phyloP scores from a whole-genome alignment of 2,113 vertebrate genomes.

The Pogona vitticeps region DNA sequence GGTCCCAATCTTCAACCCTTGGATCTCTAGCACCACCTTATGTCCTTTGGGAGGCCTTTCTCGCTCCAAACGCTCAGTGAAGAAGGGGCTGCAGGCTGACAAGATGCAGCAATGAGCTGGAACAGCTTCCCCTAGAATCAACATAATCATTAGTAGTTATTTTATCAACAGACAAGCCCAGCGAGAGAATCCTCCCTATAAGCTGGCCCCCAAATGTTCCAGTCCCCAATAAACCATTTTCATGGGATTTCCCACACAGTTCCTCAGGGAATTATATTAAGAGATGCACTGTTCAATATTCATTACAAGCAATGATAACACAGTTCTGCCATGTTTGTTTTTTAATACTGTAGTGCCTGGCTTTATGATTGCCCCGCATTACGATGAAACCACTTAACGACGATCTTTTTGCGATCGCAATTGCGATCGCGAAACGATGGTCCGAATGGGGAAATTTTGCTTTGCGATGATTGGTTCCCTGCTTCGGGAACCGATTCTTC shows the following conservation, averaged over 20 bases:
- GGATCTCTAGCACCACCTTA: slow-evolving; percentile 79
- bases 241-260: too few relatives aligned
- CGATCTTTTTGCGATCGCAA: too few relatives aligned
- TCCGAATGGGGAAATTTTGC: too few relatives aligned
- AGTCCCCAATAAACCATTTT: not conserved
- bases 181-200: not conserved
- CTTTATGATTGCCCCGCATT: too few relatives aligned
- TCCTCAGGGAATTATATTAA: not conserved
- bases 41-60: slow-evolving; percentile 65
- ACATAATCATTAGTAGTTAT: not conserved
- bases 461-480: too few relatives aligned
- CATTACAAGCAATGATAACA: not conserved
- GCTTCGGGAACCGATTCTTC: too few relatives aligned
- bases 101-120: slow-evolving; percentile 87
- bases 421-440: too few relatives aligned
- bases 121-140: slow-evolving; percentile 80
- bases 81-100: slow-evolving; percentile 85
- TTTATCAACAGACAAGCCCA: not conserved
- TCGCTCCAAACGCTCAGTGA: slow-evolving; percentile 78
- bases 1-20: slow-evolving; percentile 73
- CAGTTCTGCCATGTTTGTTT: too few relatives aligned
- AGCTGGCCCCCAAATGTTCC: not conserved
- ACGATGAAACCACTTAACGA: too few relatives aligned
- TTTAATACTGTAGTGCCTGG: too few relatives aligned
- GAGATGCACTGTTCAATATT: not conserved